These are phyloP conservation scores for Lutjanus erythropterus DNA, from an alignment of 2,113 vertebrate species.

Conservation along the genomic window DNA sequence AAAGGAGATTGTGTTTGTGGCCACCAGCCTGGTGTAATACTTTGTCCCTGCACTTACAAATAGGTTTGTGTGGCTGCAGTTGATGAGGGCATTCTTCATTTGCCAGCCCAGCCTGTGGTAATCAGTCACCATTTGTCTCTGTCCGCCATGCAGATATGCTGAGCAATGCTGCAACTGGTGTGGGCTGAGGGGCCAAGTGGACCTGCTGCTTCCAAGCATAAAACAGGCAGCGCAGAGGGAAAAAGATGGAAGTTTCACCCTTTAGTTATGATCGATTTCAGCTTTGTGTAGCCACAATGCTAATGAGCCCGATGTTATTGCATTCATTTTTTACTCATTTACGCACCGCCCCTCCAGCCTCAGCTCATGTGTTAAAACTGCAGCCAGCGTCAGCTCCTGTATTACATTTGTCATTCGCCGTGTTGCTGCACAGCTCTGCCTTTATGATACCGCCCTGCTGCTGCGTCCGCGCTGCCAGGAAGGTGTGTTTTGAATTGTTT, in stretches of 20 bases:
- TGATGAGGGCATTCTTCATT: slow-evolving; percentile 56
- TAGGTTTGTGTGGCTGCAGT: slow-evolving; percentile 20
- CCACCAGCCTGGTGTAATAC: not conserved
- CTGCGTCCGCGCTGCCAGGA: slow-evolving; percentile 14
- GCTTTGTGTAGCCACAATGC: slow-evolving; percentile 26
- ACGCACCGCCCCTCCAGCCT: not conserved
- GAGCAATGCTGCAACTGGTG: slow-evolving; percentile 46
- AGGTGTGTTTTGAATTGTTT: slow-evolving; percentile 20
- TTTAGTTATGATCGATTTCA: slow-evolving; percentile 45
- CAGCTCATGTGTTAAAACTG: not conserved
- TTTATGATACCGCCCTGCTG: slow-evolving; percentile 21
- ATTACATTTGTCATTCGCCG: slow-evolving; percentile 18
- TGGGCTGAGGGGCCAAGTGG: slow-evolving; percentile 14
- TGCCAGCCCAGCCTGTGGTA: slow-evolving; percentile 47
- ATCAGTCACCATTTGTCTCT: slow-evolving; percentile 65
- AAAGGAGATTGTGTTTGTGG: slow-evolving; percentile 12
- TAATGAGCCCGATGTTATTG: slow-evolving; percentile 44
- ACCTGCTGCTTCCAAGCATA: slow-evolving; percentile 4
- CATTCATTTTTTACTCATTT: slow-evolving; percentile 13
- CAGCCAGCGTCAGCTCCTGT: not conserved
- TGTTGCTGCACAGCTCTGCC: slow-evolving; percentile 1
- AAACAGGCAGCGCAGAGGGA: not conserved
- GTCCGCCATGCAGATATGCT: slow-evolving; percentile 34
- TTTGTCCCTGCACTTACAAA: slow-evolving; percentile 27
- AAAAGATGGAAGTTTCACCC: slow-evolving; percentile 29